Evolutionary conservation across 1,140 invertebrate species (phyloP), one percentile per base, ranked within the genome.

Genomic region (Cydia fagiglandana): DNA sequence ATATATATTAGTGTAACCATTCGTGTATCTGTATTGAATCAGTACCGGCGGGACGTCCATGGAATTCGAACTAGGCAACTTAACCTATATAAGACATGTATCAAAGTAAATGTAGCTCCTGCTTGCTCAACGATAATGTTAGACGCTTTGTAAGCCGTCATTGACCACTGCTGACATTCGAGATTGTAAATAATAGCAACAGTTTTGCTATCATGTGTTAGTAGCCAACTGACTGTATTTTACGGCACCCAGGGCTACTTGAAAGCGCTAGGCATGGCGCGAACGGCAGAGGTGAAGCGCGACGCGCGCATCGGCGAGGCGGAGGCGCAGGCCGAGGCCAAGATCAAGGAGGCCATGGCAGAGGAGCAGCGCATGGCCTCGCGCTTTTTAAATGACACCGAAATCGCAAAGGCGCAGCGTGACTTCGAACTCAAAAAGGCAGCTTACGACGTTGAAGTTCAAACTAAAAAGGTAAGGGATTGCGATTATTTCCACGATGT

Each of bases 361-460:
- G 98, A 99, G 89, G 98, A 99, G 89, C 97, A 99, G 88, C 94
- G 98, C 61, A 98, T 99, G 97, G 98, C 98, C 2, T 94, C 96
- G 0, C 95, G 97, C 75, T 97, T 97, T 82, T 90, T 97, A 0
- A 99, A 99, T 91, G 98, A 99, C 88, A 98, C 98, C 2, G 98
- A 99, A 91, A 99, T 99, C 76, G 98, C 98, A 0, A 99, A 99
- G 93, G 97, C 98, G 0, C 97, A 99, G 85, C 93, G 98, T 83
- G 98, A 99, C 93, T 99, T 99, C 90, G 98, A 99, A 93, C 90
- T 99, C 68, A 99, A 99, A 91, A 99, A 99, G 91, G 98, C 98
- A 17, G 96, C 97, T 17, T 99, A 99, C 89, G 98, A 99, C 90
- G 96, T 98, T 78, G 98, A 99, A 95, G 98, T 99, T 47, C 97